phyloP scores from a whole-genome alignment of 2,888 invertebrate genomes.

The Drosophila demipolita region DNA sequence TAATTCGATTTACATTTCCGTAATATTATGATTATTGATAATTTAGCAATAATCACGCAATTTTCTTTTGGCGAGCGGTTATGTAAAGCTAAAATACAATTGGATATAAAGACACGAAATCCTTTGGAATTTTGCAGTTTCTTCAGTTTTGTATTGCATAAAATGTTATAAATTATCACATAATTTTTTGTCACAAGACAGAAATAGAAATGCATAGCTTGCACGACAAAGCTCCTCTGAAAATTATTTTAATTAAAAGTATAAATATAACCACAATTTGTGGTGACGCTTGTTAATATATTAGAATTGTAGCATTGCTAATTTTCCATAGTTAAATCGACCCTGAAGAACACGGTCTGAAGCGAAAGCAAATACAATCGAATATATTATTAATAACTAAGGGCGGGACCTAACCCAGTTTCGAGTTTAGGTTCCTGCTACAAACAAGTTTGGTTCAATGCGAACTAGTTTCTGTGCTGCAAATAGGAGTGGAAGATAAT shows the following conservation, averaged over 20 bases:
- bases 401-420: conserved; percentile 42
- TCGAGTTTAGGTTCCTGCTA: conserved; percentile 35
- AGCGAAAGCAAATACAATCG: conserved; percentile 51
- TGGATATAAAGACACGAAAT: not conserved
- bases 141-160: not conserved
- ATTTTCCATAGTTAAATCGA: conserved; percentile 21
- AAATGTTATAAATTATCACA: not conserved
- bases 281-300: not conserved
- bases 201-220: not conserved
- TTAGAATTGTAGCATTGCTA: not conserved
- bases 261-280: not conserved
- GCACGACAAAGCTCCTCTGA: not conserved
- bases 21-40: not conserved
- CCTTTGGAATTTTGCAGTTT: not conserved
- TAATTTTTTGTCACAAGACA: not conserved
- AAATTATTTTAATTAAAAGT: not conserved
- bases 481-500: conserved; percentile 3
- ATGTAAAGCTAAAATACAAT: not conserved
- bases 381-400: conserved; percentile 13
- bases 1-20: not conserved
- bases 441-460: conserved; percentile 35
- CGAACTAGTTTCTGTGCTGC: conserved; percentile 18
- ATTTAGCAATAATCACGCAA: not conserved
- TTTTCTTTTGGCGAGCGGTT: not conserved
- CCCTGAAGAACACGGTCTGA: conserved; percentile 49